These are phyloP conservation scores for Laticauda colubrina DNA, from an alignment of 2,113 vertebrate species.

Conservation along the genomic window DNA sequence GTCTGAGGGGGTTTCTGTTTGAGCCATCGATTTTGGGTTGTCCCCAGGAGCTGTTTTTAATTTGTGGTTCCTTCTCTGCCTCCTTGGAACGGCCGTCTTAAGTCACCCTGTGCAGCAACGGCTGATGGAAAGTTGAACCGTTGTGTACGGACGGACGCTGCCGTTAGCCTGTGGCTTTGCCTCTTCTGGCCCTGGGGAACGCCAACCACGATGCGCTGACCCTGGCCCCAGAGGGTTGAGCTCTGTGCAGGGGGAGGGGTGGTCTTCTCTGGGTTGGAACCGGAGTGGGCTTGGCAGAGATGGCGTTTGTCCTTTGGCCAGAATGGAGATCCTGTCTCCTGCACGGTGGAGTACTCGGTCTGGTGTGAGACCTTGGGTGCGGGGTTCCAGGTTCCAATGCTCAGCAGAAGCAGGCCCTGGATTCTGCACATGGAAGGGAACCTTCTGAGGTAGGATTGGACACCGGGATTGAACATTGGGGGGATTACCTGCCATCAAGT, in stretches of 20 bases:
- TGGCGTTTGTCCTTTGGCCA: background rate
- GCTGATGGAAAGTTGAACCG: conserved; percentile 1
- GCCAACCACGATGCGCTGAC: background rate
- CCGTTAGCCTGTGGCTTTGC: background rate
- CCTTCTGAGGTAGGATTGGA: background rate
- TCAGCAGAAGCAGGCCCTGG: background rate
- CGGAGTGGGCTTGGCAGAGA: background rate
- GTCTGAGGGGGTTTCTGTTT: background rate
- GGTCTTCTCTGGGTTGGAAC: background rate
- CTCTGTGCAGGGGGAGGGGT: background rate
- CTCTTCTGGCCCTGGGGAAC: background rate
- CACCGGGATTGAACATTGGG: background rate
- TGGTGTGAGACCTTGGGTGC: background rate
- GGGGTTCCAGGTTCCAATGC: too few species aligned
- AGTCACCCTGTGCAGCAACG: background rate
- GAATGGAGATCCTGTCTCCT: background rate
- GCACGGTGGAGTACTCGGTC: too few species aligned
- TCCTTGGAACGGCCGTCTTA: background rate
- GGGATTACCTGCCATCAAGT: background rate
- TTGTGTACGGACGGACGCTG: background rate
- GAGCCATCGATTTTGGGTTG: background rate
- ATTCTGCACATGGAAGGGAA: background rate
- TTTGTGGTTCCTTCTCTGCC: conserved; percentile 5
- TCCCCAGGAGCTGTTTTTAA: conserved; percentile 17
- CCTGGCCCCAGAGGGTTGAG: fast-evolving